phyloP scores from a whole-genome alignment of 2,888 invertebrate genomes.

The Caenorhabditis sulstoni region DNA sequence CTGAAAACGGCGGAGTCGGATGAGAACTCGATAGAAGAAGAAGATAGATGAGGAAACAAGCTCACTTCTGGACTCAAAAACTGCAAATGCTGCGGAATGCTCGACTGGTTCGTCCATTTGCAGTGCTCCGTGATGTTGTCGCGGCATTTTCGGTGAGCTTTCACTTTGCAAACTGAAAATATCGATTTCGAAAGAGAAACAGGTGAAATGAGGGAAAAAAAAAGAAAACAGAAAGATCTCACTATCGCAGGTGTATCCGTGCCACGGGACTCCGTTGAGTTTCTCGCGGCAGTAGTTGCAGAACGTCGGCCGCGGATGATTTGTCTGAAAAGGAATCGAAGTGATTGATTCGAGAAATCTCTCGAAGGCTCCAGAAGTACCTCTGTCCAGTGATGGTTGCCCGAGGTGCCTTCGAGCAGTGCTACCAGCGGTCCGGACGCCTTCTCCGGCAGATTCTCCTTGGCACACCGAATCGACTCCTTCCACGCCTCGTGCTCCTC shows the following conservation, averaged over 20 bases:
- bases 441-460: constrained; percentile 34
- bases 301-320: constrained; percentile 75
- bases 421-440: constrained; percentile 42
- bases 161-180: constrained; percentile 93
- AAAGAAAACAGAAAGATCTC: too few species aligned
- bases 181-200: too few species aligned
- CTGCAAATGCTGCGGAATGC: constrained; percentile 83
- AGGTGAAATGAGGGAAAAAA: too few species aligned
- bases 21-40: too few species aligned
- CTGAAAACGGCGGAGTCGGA: constrained; percentile 71
- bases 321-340: constrained; percentile 47
- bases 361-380: constrained; percentile 3
- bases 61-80: constrained; percentile 69
- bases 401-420: constrained; percentile 58
- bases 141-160: constrained; percentile 95
- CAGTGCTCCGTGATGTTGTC: constrained; percentile 93
- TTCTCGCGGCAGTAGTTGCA: constrained; percentile 97
- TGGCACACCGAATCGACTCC: constrained; percentile 45
- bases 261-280: constrained; percentile 92
- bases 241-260: constrained; percentile 93
- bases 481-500: constrained; percentile 44
- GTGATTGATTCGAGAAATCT: neutral
- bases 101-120: constrained; percentile 97
- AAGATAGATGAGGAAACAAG: neutral
- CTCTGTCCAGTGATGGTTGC: constrained; percentile 58